phyloP scores from a whole-genome alignment of 35 echinoderm and acorn worm species.

The Ophiothrix spiculata region DNA sequence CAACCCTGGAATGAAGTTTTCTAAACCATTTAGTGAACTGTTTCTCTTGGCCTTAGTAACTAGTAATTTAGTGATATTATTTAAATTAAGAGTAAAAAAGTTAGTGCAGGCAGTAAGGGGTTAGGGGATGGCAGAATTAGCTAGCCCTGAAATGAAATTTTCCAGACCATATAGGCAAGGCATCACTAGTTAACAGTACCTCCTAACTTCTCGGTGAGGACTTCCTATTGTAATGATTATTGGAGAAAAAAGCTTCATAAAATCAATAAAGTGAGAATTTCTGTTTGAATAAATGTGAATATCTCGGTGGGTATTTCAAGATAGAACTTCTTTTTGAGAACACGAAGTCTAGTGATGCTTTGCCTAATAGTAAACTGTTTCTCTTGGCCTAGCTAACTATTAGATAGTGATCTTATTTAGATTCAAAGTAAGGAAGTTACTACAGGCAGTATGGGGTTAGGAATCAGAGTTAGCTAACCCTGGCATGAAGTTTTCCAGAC shows the following conservation, averaged over 20 bases:
- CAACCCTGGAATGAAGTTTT: slow-evolving; percentile 81
- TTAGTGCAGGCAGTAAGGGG: background rate
- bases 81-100: background rate
- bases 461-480: slow-evolving; percentile 72
- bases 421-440: slow-evolving; percentile 8
- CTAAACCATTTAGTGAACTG: slow-evolving; percentile 71
- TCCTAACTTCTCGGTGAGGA: no score
- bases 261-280: no score
- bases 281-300: background rate
- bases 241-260: no score
- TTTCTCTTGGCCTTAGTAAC: slow-evolving; percentile 61
- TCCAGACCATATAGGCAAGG: no score
- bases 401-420: no score
- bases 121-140: background rate
- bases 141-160: background rate
- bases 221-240: no score
- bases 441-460: slow-evolving; percentile 20
- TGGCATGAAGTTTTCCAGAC: slow-evolving; percentile 70
- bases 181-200: no score
- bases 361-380: no score
- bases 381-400: no score
- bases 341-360: no score
- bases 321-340: no score
- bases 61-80: slow-evolving; percentile 24
- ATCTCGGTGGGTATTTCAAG: background rate